Base-by-base conservation (phyloP, 2,888 invertebrate species). In the Eudasyphora cyanicolor region DNA sequence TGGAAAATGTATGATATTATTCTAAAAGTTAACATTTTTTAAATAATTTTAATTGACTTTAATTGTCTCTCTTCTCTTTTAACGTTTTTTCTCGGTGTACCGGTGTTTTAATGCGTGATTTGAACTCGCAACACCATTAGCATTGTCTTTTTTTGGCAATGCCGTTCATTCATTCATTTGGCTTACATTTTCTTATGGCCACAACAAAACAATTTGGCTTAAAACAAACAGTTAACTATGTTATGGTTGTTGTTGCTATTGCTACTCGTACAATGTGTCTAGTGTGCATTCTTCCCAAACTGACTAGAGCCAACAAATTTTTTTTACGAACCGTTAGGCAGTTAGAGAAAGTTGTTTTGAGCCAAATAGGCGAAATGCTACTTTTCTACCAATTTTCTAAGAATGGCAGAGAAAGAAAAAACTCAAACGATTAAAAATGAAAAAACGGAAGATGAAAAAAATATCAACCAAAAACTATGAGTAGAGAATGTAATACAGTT, bases 281-380 rank as follows among this genome's bases (percentile, higher is more conserved):
- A 1, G 51, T 19, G 51, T 19, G 3, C 1, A 10, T 64, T 75
- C 57, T 49, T 45, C 57, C 17, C 14, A 49, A 7, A 42, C 14
- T 3, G n/a, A n/a, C n/a, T n/a, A n/a, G n/a, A n/a, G n/a, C n/a
- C 12, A 4, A 10, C 51, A 21, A n/a, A n/a, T n/a, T n/a, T n/a
- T 51, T 51, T 51, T 24, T 21, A 62, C 69, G n/a, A 49, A 12
- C 69, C 19, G 42, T 74, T 49, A 14, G 42, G 24, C 19, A 29
- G 76, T 51, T 19, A 74, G 83, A 64, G 83, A 83, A 80, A 83
- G 83, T 80, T 17, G 19, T 62, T 35, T 19, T 35, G 21, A 10
- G 7, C 38, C 17, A 74, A 74, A 60, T 45, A 29, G 45, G 42
- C 45, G 42, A 45, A 74, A 27, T 45, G 70, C 12, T 17, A 12